Evolutionary conservation across 2,888 invertebrate species (phyloP).

Genomic region (Xestia xanthographa): DNA sequence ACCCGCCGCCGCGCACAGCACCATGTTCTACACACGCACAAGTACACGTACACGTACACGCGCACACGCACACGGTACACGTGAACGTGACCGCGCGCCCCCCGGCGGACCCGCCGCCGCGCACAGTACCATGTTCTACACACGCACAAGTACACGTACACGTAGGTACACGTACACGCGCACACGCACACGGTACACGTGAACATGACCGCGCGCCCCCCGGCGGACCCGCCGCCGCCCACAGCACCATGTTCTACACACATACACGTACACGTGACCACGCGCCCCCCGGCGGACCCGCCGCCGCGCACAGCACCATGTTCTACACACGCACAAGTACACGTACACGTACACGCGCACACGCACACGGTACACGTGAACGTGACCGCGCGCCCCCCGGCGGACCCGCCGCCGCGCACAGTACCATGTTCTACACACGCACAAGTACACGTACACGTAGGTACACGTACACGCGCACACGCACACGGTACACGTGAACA

Average conservation of each 20-base stretch:
- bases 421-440: slow-evolving; percentile 92
- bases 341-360: no score
- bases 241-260: slow-evolving; percentile 93
- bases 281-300: slow-evolving; percentile 97
- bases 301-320: slow-evolving; percentile 94
- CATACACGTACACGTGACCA: slow-evolving; percentile 88
- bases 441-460: no score
- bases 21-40: slow-evolving; percentile 91
- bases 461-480: no score
- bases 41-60: no score
- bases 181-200: no score
- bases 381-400: slow-evolving; percentile 96
- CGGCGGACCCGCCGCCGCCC: slow-evolving; percentile 96
- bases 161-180: no score
- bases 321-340: slow-evolving; percentile 85
- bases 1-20: slow-evolving; percentile 95
- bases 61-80: no score
- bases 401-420: slow-evolving; percentile 96
- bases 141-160: no score
- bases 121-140: slow-evolving; percentile 94
- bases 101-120: slow-evolving; percentile 97
- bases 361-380: no score
- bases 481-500: no score
- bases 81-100: slow-evolving; percentile 95
- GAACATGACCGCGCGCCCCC: slow-evolving; percentile 96